Percentiles rank a stretch among this genome's conserved stretches.
These are phyloP conservation scores for Amblyraja radiata DNA, from an alignment of 2,797 vertebrate genomes.

Conservation along the genomic window DNA sequence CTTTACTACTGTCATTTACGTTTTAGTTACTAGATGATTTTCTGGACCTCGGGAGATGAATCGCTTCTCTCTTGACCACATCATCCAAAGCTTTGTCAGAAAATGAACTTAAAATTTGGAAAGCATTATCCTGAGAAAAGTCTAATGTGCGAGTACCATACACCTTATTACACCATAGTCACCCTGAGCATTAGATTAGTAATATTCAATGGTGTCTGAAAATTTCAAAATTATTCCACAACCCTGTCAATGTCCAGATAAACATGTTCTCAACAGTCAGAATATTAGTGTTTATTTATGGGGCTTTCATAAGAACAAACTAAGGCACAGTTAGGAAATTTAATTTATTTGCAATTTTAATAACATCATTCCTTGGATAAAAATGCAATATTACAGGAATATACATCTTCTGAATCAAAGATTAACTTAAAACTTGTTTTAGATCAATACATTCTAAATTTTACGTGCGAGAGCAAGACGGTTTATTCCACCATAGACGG, in stretches of 20 bases:
- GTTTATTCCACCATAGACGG: conserved; percentile 85
- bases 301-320: neutral
- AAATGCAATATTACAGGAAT: conserved; percentile 99
- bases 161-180: neutral
- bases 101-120: too few species aligned
- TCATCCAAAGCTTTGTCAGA: too few species aligned
- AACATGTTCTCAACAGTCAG: neutral
- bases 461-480: conserved; percentile 87
- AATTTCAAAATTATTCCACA: neutral
- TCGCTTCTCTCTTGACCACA: too few species aligned
- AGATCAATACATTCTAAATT: conserved; percentile 80
- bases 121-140: too few species aligned
- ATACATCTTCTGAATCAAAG: conserved; percentile 89
- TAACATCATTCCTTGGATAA: conserved; percentile 99
- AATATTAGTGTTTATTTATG: neutral
- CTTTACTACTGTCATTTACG: too few species aligned
- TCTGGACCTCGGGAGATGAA: too few species aligned
- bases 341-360: conserved; percentile 99
- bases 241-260: too few species aligned
- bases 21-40: too few species aligned
- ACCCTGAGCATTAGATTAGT: neutral
- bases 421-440: conserved; percentile 88
- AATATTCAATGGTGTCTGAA: neutral
- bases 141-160: too few species aligned
- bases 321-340: conserved; percentile 61